These are phyloP conservation scores for Dorcus hopei DNA, from an alignment of 2,888 invertebrate species.

Conservation along the genomic window DNA sequence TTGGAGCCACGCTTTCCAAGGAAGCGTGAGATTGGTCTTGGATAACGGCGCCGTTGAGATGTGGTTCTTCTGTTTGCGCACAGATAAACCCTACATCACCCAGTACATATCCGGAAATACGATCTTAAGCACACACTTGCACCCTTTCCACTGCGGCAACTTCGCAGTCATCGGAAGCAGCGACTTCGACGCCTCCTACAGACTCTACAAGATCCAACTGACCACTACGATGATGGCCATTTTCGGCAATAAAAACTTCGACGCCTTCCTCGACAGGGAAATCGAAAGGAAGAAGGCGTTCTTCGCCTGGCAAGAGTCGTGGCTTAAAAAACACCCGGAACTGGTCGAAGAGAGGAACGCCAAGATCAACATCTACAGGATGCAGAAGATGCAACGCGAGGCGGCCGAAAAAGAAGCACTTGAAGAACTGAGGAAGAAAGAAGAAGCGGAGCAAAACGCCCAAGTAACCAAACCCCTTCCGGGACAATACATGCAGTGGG, in stretches of 20 bases:
- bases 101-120: slow-evolving; percentile 65
- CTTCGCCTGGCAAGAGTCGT: slow-evolving; percentile 60
- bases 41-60: slow-evolving; percentile 74
- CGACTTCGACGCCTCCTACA: too few relatives aligned
- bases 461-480: slow-evolving; percentile 21
- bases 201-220: too few relatives aligned
- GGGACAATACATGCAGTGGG: slow-evolving; percentile 37
- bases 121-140: slow-evolving; percentile 62
- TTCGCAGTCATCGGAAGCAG: too few relatives aligned
- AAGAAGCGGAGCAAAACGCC: slow-evolving; percentile 25
- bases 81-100: slow-evolving; percentile 64
- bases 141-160: slow-evolving; percentile 45
- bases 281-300: slow-evolving; percentile 54
- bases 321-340: slow-evolving; percentile 52
- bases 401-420: slow-evolving; percentile 15
- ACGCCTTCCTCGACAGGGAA: slow-evolving; percentile 55
- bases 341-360: slow-evolving; percentile 29
- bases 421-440: slow-evolving; percentile 18
- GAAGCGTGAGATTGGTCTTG: slow-evolving; percentile 61
- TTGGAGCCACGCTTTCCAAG: slow-evolving; percentile 69
- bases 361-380: slow-evolving; percentile 35
- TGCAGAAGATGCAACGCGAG: slow-evolving; percentile 23
- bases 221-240: too few relatives aligned
- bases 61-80: slow-evolving; percentile 74
- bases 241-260: slow-evolving; percentile 27